phyloP scores from a whole-genome alignment of 2,113 vertebrate genomes.

The Peromyscus leucopus region DNA sequence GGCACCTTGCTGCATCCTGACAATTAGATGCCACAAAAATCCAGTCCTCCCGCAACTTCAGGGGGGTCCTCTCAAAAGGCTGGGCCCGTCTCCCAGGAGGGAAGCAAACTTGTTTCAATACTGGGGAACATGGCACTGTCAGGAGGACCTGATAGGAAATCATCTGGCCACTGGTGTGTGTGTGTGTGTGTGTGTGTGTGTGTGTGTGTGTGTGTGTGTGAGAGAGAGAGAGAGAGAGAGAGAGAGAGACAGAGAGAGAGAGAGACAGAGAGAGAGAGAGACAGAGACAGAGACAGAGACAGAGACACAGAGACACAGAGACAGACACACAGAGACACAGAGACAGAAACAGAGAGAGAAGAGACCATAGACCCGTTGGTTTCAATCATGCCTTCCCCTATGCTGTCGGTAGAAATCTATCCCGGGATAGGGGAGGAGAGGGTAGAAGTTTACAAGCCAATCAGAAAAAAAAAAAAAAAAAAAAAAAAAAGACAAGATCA shows the following conservation, averaged over 20 bases:
- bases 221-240: too few species aligned
- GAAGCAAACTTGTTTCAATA: neutral
- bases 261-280: too few species aligned
- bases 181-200: neutral
- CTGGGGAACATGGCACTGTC: neutral
- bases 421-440: neutral
- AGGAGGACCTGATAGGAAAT: neutral
- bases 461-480: neutral
- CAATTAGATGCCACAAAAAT: slow-evolving; percentile 46
- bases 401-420: slow-evolving; percentile 15
- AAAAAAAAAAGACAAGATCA: slow-evolving; percentile 32
- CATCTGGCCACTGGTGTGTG: neutral
- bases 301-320: neutral
- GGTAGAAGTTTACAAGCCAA: neutral
- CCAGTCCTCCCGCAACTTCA: neutral
- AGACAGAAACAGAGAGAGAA: too few species aligned
- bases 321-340: accelerated
- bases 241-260: too few species aligned
- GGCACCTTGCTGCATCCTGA: neutral
- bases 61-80: neutral
- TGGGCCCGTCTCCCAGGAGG: neutral
- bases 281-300: too few species aligned
- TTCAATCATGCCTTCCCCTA: neutral
- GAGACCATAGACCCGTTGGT: neutral
- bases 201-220: neutral